Evolutionary conservation across 2,888 invertebrate genomes (phyloP), one percentile per base, ranked within the genome.

Genomic region (Odontocerum albicorne): DNA sequence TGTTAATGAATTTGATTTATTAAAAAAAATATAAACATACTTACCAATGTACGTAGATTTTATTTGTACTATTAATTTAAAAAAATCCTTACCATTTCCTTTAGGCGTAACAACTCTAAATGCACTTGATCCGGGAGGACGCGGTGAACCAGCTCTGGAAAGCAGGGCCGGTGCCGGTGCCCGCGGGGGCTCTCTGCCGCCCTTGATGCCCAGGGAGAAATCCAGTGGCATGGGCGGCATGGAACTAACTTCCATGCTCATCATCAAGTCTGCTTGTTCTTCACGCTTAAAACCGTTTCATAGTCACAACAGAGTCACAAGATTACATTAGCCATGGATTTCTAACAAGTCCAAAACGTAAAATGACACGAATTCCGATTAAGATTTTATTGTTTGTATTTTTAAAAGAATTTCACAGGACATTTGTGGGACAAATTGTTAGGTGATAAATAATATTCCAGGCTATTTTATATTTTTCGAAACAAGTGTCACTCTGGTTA

Each of bases 21-120:
- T 2, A 16, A 13, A 15, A 10, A 38, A 38, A 12, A 15, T 39
- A 39, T 4, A 39, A 3, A 39, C 16, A 39, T 39, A 39, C 17
- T 8, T 16, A 39, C 17, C 15, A 39, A 15, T 7, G 39, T 8
- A 8, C 4, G n/a, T n/a, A 10, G 10, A n/a, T 8, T 35, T n/a
- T n/a, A 10, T 7, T 4, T 8, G 35, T 35, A 35, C 35, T 4
- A 8, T 4, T 35, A 35, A 8, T 35, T 4, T 10, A 13, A 8
- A 13, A 35, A 35, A 8, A n/a, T n/a, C n/a, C 40, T 65, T 66
- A 71, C 71, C 70, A 55, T 72, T 72, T 72, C 82, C 83, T 75
- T 85, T 85, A 2, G 85, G 86, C 2, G 83, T 85, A 64, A 86
- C 85, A 49, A 85, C 81, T 63, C 84, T 77, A 68, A 86, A 86